phyloP scores from a whole-genome alignment of 2,113 vertebrate genomes.

The Grantiella picta region DNA sequence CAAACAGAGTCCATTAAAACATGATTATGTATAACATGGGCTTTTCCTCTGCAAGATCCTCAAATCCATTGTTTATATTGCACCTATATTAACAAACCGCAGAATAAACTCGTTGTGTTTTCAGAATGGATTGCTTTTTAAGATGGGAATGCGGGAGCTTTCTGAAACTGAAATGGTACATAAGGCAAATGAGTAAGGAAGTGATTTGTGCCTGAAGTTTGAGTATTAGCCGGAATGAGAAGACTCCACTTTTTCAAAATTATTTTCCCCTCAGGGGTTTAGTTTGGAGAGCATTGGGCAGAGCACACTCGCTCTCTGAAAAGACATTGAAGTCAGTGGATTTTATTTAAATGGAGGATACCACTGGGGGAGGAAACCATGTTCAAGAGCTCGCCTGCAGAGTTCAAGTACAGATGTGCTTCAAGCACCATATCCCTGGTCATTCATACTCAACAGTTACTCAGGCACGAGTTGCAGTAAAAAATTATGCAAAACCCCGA shows the following conservation, averaged over 20 bases:
- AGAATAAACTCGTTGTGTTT: background rate
- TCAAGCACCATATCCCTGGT: background rate
- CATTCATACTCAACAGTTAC: background rate
- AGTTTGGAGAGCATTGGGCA: background rate
- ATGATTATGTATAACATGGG: background rate
- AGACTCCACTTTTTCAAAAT: background rate
- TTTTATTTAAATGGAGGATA: background rate
- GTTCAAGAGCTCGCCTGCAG: background rate
- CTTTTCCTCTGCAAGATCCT: background rate
- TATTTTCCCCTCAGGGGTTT: background rate
- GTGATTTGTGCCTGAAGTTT: background rate
- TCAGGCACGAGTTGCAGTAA: background rate
- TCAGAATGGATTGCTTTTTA: background rate
- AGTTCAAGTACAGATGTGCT: background rate
- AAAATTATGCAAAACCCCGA: background rate
- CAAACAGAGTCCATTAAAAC: constrained; percentile 3
- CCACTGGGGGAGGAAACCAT: background rate
- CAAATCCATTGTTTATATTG: background rate
- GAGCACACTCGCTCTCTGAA: background rate
- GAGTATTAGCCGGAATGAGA: background rate
- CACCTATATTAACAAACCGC: background rate
- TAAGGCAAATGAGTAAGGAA: background rate
- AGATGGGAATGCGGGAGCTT: background rate
- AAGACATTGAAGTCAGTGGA: background rate
- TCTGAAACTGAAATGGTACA: fast-evolving